Conservation (phyloP, 2,888 invertebrate genomes). For the Eupithecia dodoneata region DNA sequence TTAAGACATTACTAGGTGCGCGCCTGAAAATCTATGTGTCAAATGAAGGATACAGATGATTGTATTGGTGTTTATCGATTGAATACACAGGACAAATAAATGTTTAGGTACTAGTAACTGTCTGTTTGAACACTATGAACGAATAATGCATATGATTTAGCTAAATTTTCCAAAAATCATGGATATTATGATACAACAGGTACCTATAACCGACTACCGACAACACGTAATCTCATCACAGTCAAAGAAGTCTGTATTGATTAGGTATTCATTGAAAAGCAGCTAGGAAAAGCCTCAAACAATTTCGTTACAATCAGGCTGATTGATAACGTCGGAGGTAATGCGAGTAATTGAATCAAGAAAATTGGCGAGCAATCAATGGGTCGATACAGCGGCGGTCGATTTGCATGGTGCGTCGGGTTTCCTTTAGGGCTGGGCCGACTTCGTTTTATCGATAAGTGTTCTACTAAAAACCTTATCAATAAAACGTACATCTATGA, state of each 20-base stretch:
- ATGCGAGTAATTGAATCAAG: constrained; percentile 33
- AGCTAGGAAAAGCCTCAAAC: constrained; percentile 14
- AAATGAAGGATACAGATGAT: too few species aligned
- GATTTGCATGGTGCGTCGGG: constrained; percentile 37
- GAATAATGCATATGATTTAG: too few species aligned
- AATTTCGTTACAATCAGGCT: constrained; percentile 36
- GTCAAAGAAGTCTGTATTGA: background rate
- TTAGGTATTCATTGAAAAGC: background rate
- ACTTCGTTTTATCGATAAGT: constrained; percentile 19
- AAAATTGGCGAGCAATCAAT: constrained; percentile 36
- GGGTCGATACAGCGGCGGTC: constrained; percentile 34
- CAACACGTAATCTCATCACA: background rate
- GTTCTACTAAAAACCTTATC: background rate
- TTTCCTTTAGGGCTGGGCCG: background rate
- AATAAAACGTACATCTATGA: too few species aligned
- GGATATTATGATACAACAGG: too few species aligned
- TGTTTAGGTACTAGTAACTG: too few species aligned
- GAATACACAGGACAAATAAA: too few species aligned
- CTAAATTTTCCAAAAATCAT: too few species aligned
- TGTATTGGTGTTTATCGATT: too few species aligned
- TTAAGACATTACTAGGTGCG: too few species aligned
- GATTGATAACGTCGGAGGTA: constrained; percentile 38
- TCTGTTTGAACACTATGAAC: too few species aligned
- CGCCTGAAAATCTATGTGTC: too few species aligned
- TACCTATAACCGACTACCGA: too few species aligned